A percentile compares a stretch with the other conserved stretches of the same genome.
These are phyloP conservation scores for Steromphala cineraria DNA, from an alignment of 2,888 invertebrate genomes.

Conservation along the genomic window DNA sequence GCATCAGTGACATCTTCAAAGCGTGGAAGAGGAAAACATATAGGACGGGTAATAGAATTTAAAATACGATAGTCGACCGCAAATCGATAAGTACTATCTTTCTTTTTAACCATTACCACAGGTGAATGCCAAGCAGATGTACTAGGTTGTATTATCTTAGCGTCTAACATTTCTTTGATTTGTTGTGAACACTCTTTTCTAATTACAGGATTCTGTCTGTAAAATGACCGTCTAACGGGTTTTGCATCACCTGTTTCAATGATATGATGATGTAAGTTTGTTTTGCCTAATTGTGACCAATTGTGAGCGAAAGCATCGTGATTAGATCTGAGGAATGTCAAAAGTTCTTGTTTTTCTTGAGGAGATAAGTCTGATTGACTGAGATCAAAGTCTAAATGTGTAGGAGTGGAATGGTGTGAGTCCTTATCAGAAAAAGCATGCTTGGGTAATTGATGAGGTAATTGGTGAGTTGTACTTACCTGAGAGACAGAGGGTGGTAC, in stretches of 20 bases:
- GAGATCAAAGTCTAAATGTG: neutral
- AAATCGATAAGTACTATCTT: conserved; percentile 22
- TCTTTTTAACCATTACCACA: conserved; percentile 25
- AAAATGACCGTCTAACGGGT: neutral
- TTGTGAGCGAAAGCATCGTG: conserved; percentile 8
- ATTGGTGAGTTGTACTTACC: too few species aligned
- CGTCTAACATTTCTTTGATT: neutral
- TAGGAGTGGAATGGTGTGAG: neutral
- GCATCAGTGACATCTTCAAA: conserved; percentile 30
- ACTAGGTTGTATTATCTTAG: neutral
- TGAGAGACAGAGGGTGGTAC: neutral
- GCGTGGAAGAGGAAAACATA: conserved; percentile 22
- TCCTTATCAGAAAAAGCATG: too few species aligned
- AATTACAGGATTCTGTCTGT: neutral
- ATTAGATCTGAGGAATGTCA: neutral
- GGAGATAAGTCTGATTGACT: neutral
- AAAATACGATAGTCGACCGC: conserved; percentile 30
- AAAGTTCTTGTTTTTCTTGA: neutral
- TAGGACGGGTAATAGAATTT: conserved; percentile 21
- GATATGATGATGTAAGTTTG: neutral
- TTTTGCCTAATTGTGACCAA: conserved; percentile 11
- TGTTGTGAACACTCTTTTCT: conserved; percentile 8
- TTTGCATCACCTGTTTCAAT: neutral
- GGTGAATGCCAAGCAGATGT: conserved; percentile 12
- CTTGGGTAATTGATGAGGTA: neutral